These are phyloP conservation scores for Dendrolimus houi DNA, from an alignment of 2,888 invertebrate genomes.

Conservation along the genomic window DNA sequence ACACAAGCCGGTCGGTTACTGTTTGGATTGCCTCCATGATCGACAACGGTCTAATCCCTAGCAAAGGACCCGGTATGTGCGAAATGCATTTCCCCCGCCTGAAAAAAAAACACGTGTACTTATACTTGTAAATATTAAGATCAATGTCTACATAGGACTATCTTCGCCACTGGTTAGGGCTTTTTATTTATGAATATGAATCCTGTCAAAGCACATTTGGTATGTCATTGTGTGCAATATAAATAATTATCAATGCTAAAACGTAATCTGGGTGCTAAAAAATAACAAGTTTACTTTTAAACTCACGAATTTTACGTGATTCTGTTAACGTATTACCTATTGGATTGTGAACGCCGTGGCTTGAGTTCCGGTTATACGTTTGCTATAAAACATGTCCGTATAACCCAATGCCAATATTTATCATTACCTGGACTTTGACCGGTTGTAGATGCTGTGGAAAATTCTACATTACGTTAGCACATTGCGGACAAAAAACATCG, in stretches of 20 bases:
- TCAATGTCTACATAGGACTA: too few relatives aligned
- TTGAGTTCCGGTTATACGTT: neutral
- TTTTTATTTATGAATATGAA: too few relatives aligned
- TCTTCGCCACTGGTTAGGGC: too few relatives aligned
- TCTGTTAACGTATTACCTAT: neutral
- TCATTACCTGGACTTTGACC: neutral
- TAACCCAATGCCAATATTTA: neutral
- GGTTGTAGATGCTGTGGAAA: neutral
- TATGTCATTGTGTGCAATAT: too few relatives aligned
- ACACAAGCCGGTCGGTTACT: too few relatives aligned
- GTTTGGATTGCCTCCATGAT: too few relatives aligned
- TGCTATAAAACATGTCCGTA: neutral
- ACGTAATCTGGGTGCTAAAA: neutral
- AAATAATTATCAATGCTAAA: neutral
- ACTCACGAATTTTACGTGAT: neutral
- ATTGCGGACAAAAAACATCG: neutral
- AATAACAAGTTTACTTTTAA: neutral
- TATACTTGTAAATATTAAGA: too few relatives aligned
- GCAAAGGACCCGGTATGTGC: too few relatives aligned
- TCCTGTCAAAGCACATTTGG: too few relatives aligned
- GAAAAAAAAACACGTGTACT: too few relatives aligned
- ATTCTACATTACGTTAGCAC: conserved; percentile 1
- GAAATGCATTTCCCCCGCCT: too few relatives aligned
- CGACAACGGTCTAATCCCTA: too few relatives aligned
- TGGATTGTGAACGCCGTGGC: neutral